A percentile compares a stretch with the other conserved stretches of the same genome.
Evolutionary conservation across 1,140 invertebrate species (phyloP).

Genomic region (Akabosia matsudoensis): DNA sequence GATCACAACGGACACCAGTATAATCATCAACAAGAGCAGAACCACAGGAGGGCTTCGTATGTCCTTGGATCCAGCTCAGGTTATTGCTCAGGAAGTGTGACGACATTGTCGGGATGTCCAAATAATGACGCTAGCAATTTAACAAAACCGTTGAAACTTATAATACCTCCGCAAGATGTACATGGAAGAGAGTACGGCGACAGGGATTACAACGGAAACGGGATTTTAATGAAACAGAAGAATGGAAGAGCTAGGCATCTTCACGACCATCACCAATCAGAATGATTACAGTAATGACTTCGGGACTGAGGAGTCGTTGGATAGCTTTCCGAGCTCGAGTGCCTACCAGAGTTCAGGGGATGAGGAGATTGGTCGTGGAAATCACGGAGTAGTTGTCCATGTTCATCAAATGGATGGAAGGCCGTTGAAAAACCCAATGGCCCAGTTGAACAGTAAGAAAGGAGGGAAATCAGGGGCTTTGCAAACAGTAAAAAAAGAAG

Average conservation of each 20-base stretch:
- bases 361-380: background rate
- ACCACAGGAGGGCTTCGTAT: conserved; percentile 12
- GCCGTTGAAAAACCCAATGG: background rate
- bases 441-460: background rate
- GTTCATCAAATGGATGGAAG: background rate
- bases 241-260: background rate
- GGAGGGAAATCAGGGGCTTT: background rate
- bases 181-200: too few species aligned
- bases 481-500: background rate
- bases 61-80: conserved; percentile 9
- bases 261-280: background rate
- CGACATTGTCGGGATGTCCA: background rate
- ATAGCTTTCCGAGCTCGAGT: conserved; percentile 37
- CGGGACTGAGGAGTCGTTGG: background rate
- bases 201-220: background rate
- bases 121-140: conserved; percentile 1
- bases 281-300: background rate
- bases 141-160: background rate
- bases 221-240: background rate
- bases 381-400: background rate
- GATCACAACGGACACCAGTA: background rate
- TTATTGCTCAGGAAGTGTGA: background rate
- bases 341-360: conserved; percentile 34
- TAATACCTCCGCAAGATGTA: background rate
- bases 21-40: conserved; percentile 12